Evolutionary conservation across 1,140 invertebrate genomes (phyloP), one percentile per base, ranked within the genome.

Genomic region (Hyles euphorbiae): DNA sequence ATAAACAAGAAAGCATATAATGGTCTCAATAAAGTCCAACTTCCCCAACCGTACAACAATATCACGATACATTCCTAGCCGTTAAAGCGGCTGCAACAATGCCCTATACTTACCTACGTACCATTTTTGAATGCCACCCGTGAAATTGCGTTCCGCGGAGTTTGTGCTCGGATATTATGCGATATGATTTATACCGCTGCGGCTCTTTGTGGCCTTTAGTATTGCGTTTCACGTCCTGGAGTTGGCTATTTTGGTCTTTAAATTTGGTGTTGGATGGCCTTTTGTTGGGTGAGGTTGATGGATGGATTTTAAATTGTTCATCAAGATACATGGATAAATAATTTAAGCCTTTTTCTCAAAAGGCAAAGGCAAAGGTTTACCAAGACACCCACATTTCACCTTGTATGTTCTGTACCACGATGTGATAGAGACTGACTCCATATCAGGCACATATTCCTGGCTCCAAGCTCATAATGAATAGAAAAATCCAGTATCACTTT

Each of bases 71-170:
- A 48, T 61, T 56, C 48, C 9, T 61, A 52, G n/a, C 34, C 12
- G 40, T 22, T 34, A 22, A 52, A 22, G 47, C 55, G 33, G 9
- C 53, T 61, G 54, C 60, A 61, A 53, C 36, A 33, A 32, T 50
- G 34, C 36, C 43, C 40, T 43, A 57, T 54, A 53, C 51, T 9
- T 34, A 34, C 51, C 34, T 22, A 22, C 9, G 34, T 10, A n/a
- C 58, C 22, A 58, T 51, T 62, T 62, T 60, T 62, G 57, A 62
- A 67, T 47, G 60, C 53, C 61, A 60, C 34, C 60, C 65, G 56
- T 59, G 56, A 67, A 67, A 67, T 67, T 67, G 65, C 60, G 55
- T 61, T 63, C 55, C 58, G 53, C 49, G 49, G 36, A 53, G 49
- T 61, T 22, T 56, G 44, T 8, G 45, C 43, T 12, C 34, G 8